Evolutionary conservation across 2,797 vertebrate genomes (phyloP), one percentile per base, ranked within the genome.

Genomic region (Galaxias olidus): DNA sequence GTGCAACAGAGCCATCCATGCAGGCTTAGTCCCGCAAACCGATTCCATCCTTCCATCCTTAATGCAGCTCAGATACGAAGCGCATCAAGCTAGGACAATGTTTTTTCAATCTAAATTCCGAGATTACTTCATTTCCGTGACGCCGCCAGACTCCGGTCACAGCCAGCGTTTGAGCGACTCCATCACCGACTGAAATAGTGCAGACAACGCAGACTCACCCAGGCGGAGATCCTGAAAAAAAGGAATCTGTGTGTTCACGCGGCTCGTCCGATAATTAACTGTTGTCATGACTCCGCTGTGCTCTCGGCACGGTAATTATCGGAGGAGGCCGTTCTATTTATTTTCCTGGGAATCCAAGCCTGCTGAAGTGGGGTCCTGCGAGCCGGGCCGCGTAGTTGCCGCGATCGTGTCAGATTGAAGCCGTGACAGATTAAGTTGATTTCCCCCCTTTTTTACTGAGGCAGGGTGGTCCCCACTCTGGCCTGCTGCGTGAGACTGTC

Each of bases 401-500:
- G 71, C 59, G 79, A 85, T 77, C 75, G 75, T 86, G 87, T 85
- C 81, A 69, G 82, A 76, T 79, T 78, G 76, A 84, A 81, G 83
- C 72, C 81, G 77, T 81, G 83, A 83, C 80, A 80, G 78, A 80
- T 84, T 84, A 75, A 70, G 74, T 66, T 62, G 66, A 74, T 45
- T 53, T 66, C n/a, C 8, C 46, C 52, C 60, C 18, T 19, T 51
- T 41, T 75, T 69, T 72, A 60, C 68, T 66, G 81, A 78, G 75
- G 58, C 90, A 83, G 89, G 91, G 91, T 92, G 91, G 91, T 92
- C 91, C 69, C 73, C 48, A 57, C 52, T 81, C 68, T 52, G 67
- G 73, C 49, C 61, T 65, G 48, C 68, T 77, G 63, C 65, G 75
- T 73, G 80, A 79, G 79, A 84, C 70, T 83, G 87, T 90, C 89